phyloP scores from a whole-genome alignment of 2,113 vertebrate genomes.

The Podiceps cristatus region DNA sequence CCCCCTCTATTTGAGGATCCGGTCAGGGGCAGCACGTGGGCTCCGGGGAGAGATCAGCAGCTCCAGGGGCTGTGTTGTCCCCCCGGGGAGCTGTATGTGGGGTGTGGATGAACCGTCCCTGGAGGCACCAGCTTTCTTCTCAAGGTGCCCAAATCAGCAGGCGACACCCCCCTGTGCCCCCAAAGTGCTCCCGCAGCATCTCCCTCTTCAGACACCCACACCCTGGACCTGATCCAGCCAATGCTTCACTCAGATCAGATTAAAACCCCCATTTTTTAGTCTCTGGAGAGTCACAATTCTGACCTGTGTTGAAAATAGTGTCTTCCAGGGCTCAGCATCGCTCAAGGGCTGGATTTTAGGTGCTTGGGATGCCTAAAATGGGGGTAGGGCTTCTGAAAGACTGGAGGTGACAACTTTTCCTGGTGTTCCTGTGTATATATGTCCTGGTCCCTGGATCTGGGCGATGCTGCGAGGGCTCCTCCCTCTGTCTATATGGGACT shows the following conservation, averaged over 20 bases:
- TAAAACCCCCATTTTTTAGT: rapidly evolving
- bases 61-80: neutral
- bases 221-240: neutral
- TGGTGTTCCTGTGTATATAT: rapidly evolving
- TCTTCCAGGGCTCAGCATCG: neutral
- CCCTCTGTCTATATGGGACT: neutral
- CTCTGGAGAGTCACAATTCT: neutral
- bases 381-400: neutral
- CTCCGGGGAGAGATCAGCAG: neutral
- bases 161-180: neutral
- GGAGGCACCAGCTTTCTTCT: neutral
- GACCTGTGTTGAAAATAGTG: neutral
- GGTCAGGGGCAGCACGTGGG: rapidly evolving
- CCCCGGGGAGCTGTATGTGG: rapidly evolving
- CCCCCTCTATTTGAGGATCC: neutral
- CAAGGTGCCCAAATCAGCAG: neutral
- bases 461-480: neutral
- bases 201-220: neutral
- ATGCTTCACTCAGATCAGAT: rapidly evolving
- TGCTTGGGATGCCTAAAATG: neutral
- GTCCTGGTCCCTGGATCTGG: neutral
- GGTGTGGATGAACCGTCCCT: neutral
- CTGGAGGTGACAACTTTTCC: neutral
- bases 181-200: neutral
- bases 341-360: neutral